Evolutionary conservation across 1,140 invertebrate species (phyloP).

Genomic region (Orussus abietinus): DNA sequence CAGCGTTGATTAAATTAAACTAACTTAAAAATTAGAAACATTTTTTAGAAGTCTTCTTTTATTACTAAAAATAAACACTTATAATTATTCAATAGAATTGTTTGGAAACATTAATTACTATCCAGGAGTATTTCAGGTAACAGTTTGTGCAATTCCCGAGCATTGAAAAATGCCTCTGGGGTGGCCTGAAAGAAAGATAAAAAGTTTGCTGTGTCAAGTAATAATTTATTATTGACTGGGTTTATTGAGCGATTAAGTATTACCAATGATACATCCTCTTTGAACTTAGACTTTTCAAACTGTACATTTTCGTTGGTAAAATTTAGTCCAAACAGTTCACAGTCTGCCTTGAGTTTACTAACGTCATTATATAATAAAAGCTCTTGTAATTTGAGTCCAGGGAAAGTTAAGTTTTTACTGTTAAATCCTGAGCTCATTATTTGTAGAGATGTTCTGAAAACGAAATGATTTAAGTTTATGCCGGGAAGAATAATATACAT

Average conservation of each 20-base stretch:
- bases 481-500: constrained; percentile 11
- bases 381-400: constrained; percentile 35
- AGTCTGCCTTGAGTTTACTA: constrained; percentile 30
- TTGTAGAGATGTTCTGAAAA: constrained; percentile 50
- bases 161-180: constrained; percentile 30
- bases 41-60: no score
- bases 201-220: background rate
- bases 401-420: constrained; percentile 53
- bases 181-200: constrained; percentile 26
- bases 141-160: constrained; percentile 20
- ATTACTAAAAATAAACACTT: no score
- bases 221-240: constrained; percentile 4
- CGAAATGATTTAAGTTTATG: no score
- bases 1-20: no score
- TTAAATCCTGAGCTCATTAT: constrained; percentile 57
- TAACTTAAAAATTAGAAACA: no score
- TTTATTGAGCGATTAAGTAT: constrained; percentile 9
- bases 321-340: constrained; percentile 28
- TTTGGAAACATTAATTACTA: no score
- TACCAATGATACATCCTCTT: constrained; percentile 25
- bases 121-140: constrained; percentile 34
- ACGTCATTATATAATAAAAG: constrained; percentile 37
- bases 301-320: constrained; percentile 28
- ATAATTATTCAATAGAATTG: no score
- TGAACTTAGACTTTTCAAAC: constrained; percentile 37